Evolutionary conservation across 1,140 invertebrate genomes (phyloP), one percentile per base, ranked within the genome.

Genomic region (Formica exsecta): DNA sequence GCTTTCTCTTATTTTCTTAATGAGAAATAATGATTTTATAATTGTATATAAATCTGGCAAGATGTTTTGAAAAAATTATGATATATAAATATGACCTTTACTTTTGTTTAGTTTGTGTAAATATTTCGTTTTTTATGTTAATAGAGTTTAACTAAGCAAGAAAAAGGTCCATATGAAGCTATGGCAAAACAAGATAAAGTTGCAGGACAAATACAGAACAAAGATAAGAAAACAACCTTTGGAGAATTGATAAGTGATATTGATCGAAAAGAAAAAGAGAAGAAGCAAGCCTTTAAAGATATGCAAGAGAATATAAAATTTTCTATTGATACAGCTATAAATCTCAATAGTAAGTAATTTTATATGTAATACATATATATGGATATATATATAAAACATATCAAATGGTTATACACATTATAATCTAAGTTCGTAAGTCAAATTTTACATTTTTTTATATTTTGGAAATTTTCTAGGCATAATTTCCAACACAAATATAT

Each of bases 221-320:
- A 19, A 8, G 29, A 8, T 0, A 94, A 91, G 44, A 75, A 77
- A 74, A 94, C 92, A 0, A 51, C 86, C 11, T 16, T 65, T 51
- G 93, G 93, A 36, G 92, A 93, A 75, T 85, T 19, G 0, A 19
- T 94, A 7, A 29, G 32, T 9, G n/a, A 76, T 0, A 5, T 93
- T 8, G 36, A 89, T 51, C 25, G 8, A 9, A 54, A 74, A 44
- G 13, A 76, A 36, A 73, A 48, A 0, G 85, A 66, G 19, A 48
- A 87, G 19, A 19, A 85, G 41, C 80, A 89, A 36, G 92, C 92
- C 29, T 22, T 57, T 0, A 73, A 88, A 13, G 85, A 88, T 36
- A 94, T 94, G 93, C 32, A 57, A 0, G 62, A 88, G 4, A 88
- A 93, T 29, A 91, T 94, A 57, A 36, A 87, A 9, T 22, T 59